Base-by-base conservation (phyloP, 2,888 invertebrate genomes). In the Spodoptera littoralis region DNA sequence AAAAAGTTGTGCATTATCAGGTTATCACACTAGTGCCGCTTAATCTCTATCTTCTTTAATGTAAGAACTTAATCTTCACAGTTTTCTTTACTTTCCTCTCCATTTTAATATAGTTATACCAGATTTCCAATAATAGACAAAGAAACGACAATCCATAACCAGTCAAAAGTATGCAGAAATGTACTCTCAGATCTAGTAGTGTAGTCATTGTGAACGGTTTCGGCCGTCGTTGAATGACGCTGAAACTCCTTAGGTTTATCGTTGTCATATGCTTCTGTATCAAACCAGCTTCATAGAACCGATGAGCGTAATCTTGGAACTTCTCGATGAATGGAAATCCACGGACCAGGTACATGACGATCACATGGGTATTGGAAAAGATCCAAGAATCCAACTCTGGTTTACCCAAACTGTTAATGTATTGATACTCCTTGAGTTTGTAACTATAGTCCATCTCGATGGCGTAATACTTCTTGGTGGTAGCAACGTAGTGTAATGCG, bases 251-350 rank as follows among this genome's bases (percentile, higher is more conserved):
- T 5, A 77, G 53, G 56, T 70, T 76, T 50, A 86, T 79, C 4
- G 75, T 75, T 0, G 76, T 61, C 41, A 82, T 65, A 48, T 88
- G 86, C 43, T 81, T 80, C 36, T 71, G 60, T 11, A 88, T 64
- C 46, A 91, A 65, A 8, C 92, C 92, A 3, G 81, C 73, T 69
- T 92, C 90, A 41, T 79, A 85, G 66, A 90, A 77, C 41, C 77
- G 77, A 30, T 65, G 64, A 11, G 84, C 82, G 52, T 85, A 75
- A 5, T 69, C 69, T 57, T 88, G 86, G 52, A 92, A 83, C 62
- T 72, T 70, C 0, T 82, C 49, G 22, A 57, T 77, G 6, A 86
- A 79, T 18, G 87, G 85, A 65, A 87, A 90, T 8, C 91, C 91
- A 63, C 82, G 84, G 3, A 61, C 75, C 27, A 85, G 58, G 59